These are phyloP conservation scores for Nesometra sesokonis DNA, from an alignment of 35 echinoderm and acorn worm species.

Conservation along the genomic window DNA sequence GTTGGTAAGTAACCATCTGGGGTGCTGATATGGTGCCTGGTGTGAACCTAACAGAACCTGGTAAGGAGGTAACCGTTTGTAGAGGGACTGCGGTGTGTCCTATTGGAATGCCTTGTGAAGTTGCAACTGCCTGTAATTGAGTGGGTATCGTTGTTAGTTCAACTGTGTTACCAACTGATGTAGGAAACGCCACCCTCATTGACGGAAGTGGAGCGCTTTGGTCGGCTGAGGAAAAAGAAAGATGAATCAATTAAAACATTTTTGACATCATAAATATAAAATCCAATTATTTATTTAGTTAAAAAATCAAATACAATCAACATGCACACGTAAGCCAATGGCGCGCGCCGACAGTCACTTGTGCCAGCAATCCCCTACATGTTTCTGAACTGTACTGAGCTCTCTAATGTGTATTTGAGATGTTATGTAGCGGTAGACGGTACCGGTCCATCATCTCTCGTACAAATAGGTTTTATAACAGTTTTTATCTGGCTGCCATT, in stretches of 20 bases:
- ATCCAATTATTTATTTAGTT: no score
- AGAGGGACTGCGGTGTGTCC: neutral
- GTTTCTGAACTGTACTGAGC: no score
- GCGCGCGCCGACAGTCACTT: no score
- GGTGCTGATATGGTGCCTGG: neutral
- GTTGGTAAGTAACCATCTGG: neutral
- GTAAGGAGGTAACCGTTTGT: neutral
- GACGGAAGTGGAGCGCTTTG: neutral
- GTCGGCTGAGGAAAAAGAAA: neutral
- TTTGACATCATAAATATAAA: no score
- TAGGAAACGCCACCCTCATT: neutral
- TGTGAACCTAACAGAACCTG: neutral
- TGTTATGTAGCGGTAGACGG: no score
- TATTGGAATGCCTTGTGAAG: neutral
- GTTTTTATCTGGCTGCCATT: no score
- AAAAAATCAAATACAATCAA: no score
- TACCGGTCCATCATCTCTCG: no score
- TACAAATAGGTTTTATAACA: no score
- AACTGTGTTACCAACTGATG: neutral
- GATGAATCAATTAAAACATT: neutral
- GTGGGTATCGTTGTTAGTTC: neutral
- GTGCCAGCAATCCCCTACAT: no score
- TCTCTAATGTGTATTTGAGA: no score
- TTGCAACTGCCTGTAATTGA: neutral
- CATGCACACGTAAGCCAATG: no score